These are phyloP conservation scores for Masnerella sp. DNA, from an alignment of 2,888 invertebrate species.

Conservation along the genomic window DNA sequence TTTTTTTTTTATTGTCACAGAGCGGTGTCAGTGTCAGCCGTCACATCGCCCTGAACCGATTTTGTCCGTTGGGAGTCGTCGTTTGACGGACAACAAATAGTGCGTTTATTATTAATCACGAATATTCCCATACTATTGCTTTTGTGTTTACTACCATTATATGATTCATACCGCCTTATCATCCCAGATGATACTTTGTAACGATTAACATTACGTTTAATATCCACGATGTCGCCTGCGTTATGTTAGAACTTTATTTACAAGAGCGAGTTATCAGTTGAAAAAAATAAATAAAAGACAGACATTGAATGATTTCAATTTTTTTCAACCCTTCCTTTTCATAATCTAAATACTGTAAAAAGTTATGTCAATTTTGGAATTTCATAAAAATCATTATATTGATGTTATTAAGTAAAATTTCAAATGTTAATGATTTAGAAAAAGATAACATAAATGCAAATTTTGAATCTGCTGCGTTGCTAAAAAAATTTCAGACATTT, in stretches of 20 bases:
- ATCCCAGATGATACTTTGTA: conserved; percentile 59
- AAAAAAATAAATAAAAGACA: conserved; percentile 54
- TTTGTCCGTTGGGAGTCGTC: conserved; percentile 22
- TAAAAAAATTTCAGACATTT: no score
- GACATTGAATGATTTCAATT: conserved; percentile 5
- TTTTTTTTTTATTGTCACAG: no score
- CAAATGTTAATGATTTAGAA: no score
- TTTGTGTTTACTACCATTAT: conserved; percentile 59
- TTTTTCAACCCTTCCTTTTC: conserved; percentile 5
- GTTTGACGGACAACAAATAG: conserved; percentile 11
- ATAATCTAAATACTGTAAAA: no score
- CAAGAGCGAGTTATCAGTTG: conserved; percentile 67
- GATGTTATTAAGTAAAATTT: no score
- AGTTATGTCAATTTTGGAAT: no score
- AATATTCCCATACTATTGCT: conserved; percentile 65
- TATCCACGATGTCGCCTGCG: conserved; percentile 69
- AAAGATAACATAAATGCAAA: no score
- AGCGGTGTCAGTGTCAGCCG: conserved; percentile 10
- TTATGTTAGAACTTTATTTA: conserved; percentile 71
- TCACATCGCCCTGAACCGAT: conserved; percentile 9
- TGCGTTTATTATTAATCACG: conserved; percentile 53
- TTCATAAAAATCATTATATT: no score
- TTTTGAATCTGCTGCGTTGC: no score
- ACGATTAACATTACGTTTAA: conserved; percentile 66
- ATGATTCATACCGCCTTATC: conserved; percentile 53